Conservation (phyloP, 2,888 invertebrate species). For the Iphiclides podalirius region DNA sequence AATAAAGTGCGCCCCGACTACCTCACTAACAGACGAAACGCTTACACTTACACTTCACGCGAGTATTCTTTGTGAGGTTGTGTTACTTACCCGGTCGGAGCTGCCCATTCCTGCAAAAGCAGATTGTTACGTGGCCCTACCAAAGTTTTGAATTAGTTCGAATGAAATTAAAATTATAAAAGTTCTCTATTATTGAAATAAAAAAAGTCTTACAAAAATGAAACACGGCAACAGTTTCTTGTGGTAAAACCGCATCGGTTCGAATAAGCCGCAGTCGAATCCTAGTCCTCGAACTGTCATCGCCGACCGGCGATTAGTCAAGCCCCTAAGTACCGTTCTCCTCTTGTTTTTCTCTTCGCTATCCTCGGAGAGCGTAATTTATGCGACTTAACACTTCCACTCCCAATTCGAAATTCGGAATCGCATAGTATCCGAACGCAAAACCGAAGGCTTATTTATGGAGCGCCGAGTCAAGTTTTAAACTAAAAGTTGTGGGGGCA, state of each 20-base stretch:
- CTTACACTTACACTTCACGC: too few species aligned
- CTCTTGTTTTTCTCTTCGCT: slow-evolving; percentile 74
- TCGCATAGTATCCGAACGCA: slow-evolving; percentile 67
- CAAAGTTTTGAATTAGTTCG: too few species aligned
- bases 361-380: slow-evolving; percentile 71
- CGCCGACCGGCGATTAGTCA: slow-evolving; percentile 72
- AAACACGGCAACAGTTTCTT: neutral
- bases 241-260: slow-evolving; percentile 26
- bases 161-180: too few species aligned
- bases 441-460: slow-evolving; percentile 80
- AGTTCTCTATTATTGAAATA: too few species aligned
- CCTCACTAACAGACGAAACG: too few species aligned
- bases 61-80: too few species aligned
- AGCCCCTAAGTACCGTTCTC: slow-evolving; percentile 75
- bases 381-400: slow-evolving; percentile 76
- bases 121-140: too few species aligned
- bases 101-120: too few species aligned
- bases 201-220: too few species aligned
- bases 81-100: too few species aligned
- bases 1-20: too few species aligned
- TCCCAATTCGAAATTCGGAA: slow-evolving; percentile 71
- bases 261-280: slow-evolving; percentile 23
- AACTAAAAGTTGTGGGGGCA: slow-evolving; percentile 70
- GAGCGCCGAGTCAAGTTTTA: slow-evolving; percentile 66
- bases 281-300: slow-evolving; percentile 54